Evolutionary conservation across 2,113 vertebrate genomes (phyloP), one percentile per base, ranked within the genome.

Genomic region (Spheniscus mendiculus): DNA sequence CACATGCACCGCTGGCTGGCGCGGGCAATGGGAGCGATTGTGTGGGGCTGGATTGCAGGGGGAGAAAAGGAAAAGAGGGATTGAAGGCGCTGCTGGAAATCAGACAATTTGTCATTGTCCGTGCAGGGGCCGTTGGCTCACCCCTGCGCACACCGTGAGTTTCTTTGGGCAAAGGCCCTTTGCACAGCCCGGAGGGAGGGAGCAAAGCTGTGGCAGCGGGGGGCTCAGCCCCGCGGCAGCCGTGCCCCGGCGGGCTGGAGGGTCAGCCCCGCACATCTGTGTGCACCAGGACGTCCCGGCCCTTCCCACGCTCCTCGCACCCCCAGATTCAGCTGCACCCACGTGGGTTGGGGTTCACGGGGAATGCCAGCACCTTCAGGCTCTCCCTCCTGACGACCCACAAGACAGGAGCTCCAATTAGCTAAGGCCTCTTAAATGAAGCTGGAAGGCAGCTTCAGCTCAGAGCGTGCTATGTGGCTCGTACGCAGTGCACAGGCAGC

Each of bases 261-360:
- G 83, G 44, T 74, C 78, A 62, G 84, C 84, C 52, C 77, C 2
- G 4, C 83, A 25, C 95, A 91, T 81, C 91, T 91, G 95, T 6
- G 34, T 55, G 63, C 89, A 17, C 42, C 34, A 3, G 15, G 10
- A n/a, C 1, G 6, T 3, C 70, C 73, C 4, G 9, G 90, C 71
- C 69, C 94, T 96, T 93, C 94, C 94, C 94, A 87, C 70, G 74
- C 88, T 45, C 93, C 85, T 12, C 5, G 3, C 70, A 44, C 30
- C 40, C 59, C 80, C 9, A 18, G 5, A 0, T 22, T 25, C 71
- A 32, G 83, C 65, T 19, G 53, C 58, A 67, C 47, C 58, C 5
- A 3, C 6, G 2, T 6, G 65, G 77, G 53, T 7, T 32, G 30
- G 38, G 32, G 30, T 34, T 76, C 50, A 10, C 1, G 1, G 44